Base-by-base conservation (phyloP, 2,113 vertebrate genomes). In the Tachycineta bicolor region DNA sequence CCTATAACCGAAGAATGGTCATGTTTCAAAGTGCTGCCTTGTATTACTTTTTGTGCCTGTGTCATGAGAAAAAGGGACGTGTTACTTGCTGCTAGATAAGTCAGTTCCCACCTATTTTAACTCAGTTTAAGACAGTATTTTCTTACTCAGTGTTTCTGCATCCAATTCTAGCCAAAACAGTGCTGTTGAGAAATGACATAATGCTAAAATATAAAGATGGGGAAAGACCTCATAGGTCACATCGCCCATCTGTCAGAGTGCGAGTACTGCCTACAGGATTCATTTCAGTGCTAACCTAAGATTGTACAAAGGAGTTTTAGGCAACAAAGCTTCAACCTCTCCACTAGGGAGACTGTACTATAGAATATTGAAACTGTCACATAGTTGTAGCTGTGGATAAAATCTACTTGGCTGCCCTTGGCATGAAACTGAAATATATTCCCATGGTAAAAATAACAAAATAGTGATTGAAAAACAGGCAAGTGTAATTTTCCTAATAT, bases 61-160 rank as follows among this genome's bases (percentile, higher is more conserved):
- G 2, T 94, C 34, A 47, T 69, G 25, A 77, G 63, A 79, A 90
- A 81, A 94, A 79, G 29, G 80, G 68, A 41, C 9, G 2, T 70
- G 25, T 69, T 75, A n/a, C 47, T 67, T 97, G 52, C 88, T 89
- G 70, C 53, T 89, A 55, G 74, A 43, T 78, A 90, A 96, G 43
- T 84, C 34, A 46, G 34, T 65, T 67, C 58, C 34, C 17, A 46
- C 64, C 33, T 78, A 43, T 90, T 92, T 84, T 43, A 78, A 87
- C 86, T 83, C 33, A 2, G 4, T 81, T 91, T 88, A 86, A 70
- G 63, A 56, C 23, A 59, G 50, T 41, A 2, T 4, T 33, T 73
- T 83, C 64, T 71, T 83, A 39, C 33, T 78, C 34, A 14, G 25
- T 65, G 22, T 49, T 88, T 87, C 46, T 90, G 11, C 41, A 43